A percentile compares a stretch with the other conserved stretches of the same genome.
These are phyloP conservation scores for Brevimyrus niger DNA, from an alignment of 2,113 vertebrate species.

Conservation along the genomic window DNA sequence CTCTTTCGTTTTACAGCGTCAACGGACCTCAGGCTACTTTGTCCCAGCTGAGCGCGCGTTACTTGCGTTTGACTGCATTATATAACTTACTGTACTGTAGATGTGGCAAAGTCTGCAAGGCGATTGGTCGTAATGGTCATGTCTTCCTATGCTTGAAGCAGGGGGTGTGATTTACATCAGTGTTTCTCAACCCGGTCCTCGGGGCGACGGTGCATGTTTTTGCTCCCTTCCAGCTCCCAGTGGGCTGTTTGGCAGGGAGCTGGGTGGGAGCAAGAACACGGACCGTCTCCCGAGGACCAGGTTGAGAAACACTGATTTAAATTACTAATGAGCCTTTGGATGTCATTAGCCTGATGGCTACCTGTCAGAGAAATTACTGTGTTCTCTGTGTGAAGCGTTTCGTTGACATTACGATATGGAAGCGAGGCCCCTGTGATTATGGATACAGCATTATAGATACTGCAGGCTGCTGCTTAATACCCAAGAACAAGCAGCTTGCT, in stretches of 20 bases:
- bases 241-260: not conserved
- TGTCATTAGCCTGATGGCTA: not conserved
- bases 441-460: not conserved
- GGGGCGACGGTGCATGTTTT: not conserved
- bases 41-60: not conserved
- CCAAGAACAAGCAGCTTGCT: not conserved
- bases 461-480: not conserved
- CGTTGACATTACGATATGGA: not conserved
- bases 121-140: not conserved
- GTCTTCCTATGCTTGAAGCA: not conserved
- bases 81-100: not conserved
- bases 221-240: not conserved
- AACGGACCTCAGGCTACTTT: not conserved
- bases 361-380: not conserved
- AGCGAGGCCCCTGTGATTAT: not conserved
- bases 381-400: not conserved
- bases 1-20: not conserved
- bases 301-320: not conserved
- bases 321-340: not conserved
- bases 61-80: not conserved
- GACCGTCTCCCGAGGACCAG: not conserved
- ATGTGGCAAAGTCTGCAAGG: not conserved
- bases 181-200: not conserved
- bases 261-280: not conserved
- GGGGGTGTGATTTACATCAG: not conserved